Base-by-base conservation (phyloP, 64 coral and sea anemone species). In the Pocillopora damicornis region DNA sequence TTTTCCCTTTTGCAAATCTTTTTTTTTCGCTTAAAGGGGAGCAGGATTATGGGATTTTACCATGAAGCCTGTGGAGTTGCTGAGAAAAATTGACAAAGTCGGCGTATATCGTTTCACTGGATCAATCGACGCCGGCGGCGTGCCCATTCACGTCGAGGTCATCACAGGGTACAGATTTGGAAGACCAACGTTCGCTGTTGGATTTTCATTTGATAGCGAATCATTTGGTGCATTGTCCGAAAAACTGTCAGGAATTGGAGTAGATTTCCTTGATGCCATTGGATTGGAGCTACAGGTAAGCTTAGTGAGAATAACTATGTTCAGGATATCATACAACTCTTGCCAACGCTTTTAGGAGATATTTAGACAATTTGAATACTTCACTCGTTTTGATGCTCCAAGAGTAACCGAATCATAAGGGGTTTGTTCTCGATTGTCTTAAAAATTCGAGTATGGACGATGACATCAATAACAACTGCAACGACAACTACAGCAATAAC, bases 131-230 rank as follows among this genome's bases (percentile, higher is more conserved):
- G 66, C 86, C 15, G 86, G 77, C 13, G 93, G 93, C 10, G 90
- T 99, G 23, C 97, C 97, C 0, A 68, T 99, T 18, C 97, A 99
- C 37, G 90, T 91, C 15, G 97, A 99, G 17, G 65, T 94, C 4
- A 79, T 99, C 2, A 37, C 76, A 14, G 83, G 88, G 0, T 9
- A 17, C 0, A 90, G 77, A 57, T 89, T 90, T 89, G 77, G 58
- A 13, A 42, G 72, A 61, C 36, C 45, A 15, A 85, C 75, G 4
- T 92, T 99, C 1, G 97, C 97, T 35, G 88, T 99, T 62, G 97
- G 93, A 20, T 99, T 95, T 42, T 81, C 93, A 0, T 99, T 99
- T 66, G 97, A 99, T 86, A 89, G 93, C 63, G 97, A 99, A 87
- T 99, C 97, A 0, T 99, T 88, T 62, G 97, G 97, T 8, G 82